phyloP scores from a whole-genome alignment of 1,140 invertebrate species.

The Conus betulinus region DNA sequence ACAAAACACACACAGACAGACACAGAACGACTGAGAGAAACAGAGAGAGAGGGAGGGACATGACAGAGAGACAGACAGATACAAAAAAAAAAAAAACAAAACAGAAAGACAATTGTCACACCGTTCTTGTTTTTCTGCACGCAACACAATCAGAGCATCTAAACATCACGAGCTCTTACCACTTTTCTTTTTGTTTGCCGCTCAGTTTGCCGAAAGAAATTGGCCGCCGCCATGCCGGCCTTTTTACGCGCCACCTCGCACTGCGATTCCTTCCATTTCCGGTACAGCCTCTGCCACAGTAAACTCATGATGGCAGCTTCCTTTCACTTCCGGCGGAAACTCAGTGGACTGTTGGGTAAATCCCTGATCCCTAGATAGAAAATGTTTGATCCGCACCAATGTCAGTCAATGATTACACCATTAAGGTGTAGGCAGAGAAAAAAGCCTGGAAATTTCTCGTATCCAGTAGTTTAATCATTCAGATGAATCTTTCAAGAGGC shows the following conservation, averaged over 20 bases:
- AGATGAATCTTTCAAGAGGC: too few relatives aligned
- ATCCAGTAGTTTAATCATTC: too few relatives aligned
- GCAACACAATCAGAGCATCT: neutral
- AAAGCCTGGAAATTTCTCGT: too few relatives aligned
- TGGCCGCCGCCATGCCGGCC: constrained; percentile 29
- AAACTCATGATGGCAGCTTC: constrained; percentile 29
- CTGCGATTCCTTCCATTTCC: constrained; percentile 34
- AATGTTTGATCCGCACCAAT: too few relatives aligned
- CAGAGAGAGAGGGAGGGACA: too few relatives aligned
- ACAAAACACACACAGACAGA: too few relatives aligned
- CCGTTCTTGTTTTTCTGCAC: neutral
- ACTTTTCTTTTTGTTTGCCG: constrained; percentile 22
- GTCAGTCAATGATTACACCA: too few relatives aligned
- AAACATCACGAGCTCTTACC: neutral
- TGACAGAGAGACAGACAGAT: too few relatives aligned
- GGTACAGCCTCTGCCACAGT: constrained; percentile 32
- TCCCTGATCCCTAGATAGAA: neutral
- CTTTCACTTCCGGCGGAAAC: neutral
- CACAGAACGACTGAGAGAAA: too few relatives aligned
- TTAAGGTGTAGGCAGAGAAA: too few relatives aligned
- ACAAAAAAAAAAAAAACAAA: neutral
- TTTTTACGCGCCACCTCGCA: constrained; percentile 33
- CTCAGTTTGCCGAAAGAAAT: constrained; percentile 25
- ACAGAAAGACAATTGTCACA: neutral
- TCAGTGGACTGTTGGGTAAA: neutral